A percentile compares a stretch with the other conserved stretches of the same genome.
These are phyloP conservation scores for Drosophila novamexicana DNA, from an alignment of 1,140 invertebrate species.

Conservation along the genomic window DNA sequence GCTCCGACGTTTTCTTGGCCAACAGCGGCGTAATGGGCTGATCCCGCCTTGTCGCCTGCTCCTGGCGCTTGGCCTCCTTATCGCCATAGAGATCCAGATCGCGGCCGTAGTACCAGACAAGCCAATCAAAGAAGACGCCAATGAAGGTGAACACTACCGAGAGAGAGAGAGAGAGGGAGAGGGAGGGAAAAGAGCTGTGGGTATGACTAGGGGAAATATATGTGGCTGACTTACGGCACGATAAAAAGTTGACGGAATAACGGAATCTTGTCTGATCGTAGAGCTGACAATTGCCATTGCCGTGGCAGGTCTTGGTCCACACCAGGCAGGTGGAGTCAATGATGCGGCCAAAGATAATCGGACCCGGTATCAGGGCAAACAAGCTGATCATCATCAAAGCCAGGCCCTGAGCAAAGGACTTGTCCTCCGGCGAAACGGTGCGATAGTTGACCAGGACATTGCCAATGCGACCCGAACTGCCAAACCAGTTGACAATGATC, in stretches of 20 bases:
- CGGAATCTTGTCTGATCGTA: constrained; percentile 87
- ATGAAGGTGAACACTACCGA: constrained; percentile 85
- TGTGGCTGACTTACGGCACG: constrained; percentile 85
- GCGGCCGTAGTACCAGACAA: constrained; percentile 86
- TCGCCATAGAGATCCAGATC: constrained; percentile 87
- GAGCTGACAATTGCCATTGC: constrained; percentile 88
- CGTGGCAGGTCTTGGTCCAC: constrained; percentile 88
- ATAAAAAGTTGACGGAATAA: constrained; percentile 86
- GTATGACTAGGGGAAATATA: too few species aligned
- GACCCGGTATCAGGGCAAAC: constrained; percentile 88
- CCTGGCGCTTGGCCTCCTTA: constrained; percentile 81
- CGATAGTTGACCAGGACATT: constrained; percentile 87
- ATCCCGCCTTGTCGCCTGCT: constrained; percentile 59
- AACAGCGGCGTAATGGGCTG: constrained; percentile 69
- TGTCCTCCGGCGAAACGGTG: constrained; percentile 87
- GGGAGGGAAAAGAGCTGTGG: too few species aligned
- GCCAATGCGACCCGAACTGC: constrained; percentile 87
- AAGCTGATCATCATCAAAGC: constrained; percentile 87
- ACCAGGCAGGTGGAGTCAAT: constrained; percentile 88
- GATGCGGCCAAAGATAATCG: constrained; percentile 88
- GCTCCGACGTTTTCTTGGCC: constrained; percentile 48
- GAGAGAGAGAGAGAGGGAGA: constrained; percentile 34
- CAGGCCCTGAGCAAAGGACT: constrained; percentile 88
- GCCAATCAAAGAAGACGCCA: constrained; percentile 86
- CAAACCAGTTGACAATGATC: constrained; percentile 86